Evolutionary conservation across 2,113 vertebrate genomes (phyloP).

Genomic region (Phoxinus phoxinus): DNA sequence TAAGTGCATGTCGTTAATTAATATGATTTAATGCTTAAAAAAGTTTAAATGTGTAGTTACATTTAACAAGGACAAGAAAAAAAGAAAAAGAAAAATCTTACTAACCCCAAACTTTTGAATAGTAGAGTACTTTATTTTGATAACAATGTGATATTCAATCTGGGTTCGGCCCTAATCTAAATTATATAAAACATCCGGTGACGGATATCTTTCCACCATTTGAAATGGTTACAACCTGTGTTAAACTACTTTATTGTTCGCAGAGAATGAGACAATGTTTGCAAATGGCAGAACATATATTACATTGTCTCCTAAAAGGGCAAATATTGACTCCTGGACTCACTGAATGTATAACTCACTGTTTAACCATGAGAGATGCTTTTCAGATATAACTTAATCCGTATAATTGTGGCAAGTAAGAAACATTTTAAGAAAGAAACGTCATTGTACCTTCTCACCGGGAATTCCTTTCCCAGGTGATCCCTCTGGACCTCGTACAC

Average conservation of each 20-base stretch:
- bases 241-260: background rate
- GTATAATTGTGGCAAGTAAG: background rate
- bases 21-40: too few species aligned
- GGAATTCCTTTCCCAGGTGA: constrained; percentile 67
- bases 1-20: too few species aligned
- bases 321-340: background rate
- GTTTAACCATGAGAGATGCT: background rate
- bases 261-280: background rate
- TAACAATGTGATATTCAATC: background rate
- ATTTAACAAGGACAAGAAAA: too few species aligned
- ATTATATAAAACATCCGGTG: background rate
- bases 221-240: background rate
- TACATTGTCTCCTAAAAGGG: background rate
- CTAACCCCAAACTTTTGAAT: too few species aligned
- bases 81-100: too few species aligned
- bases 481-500: constrained; percentile 69
- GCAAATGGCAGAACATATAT: background rate
- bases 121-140: too few species aligned
- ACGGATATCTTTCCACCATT: background rate
- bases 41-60: too few species aligned
- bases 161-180: background rate
- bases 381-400: background rate
- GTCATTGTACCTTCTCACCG: constrained; percentile 74
- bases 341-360: background rate
- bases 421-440: background rate